These are phyloP conservation scores for Pipistrellus nathusii DNA, from an alignment of 2,797 vertebrate species.

Conservation along the genomic window DNA sequence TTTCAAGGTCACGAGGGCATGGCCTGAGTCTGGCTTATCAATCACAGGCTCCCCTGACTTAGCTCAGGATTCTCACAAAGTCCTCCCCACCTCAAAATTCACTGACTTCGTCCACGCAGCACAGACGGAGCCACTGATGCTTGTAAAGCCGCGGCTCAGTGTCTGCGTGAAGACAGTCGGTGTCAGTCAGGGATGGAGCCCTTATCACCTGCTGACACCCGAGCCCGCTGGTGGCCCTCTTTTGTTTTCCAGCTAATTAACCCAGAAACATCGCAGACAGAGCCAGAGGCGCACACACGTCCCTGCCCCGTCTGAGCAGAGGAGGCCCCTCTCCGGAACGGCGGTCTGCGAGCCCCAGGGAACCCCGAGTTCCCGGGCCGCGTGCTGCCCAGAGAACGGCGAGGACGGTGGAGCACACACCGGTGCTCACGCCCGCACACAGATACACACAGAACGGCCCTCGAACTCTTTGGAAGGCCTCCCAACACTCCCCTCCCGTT, in stretches of 20 bases:
- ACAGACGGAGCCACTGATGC: neutral
- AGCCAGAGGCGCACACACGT: neutral
- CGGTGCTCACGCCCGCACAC: neutral
- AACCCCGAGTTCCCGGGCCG: neutral
- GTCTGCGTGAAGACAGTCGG: accelerated
- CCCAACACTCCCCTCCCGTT: no score
- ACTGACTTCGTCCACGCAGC: neutral
- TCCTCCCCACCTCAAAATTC: neutral
- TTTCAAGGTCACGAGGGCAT: neutral
- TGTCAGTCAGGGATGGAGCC: accelerated
- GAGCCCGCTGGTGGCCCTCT: accelerated
- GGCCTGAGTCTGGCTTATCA: accelerated
- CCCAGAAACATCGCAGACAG: neutral
- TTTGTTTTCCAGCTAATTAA: neutral
- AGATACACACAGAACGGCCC: neutral
- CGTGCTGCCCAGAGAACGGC: neutral
- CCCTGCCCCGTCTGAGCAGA: neutral
- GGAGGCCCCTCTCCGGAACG: neutral
- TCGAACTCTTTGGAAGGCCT: neutral
- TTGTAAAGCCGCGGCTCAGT: neutral
- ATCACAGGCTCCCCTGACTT: neutral
- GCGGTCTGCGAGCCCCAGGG: neutral
- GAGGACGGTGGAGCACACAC: neutral
- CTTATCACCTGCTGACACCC: neutral
- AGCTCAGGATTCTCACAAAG: neutral